Conservation (phyloP, 2,888 invertebrate genomes). For the Laothoe populi region DNA sequence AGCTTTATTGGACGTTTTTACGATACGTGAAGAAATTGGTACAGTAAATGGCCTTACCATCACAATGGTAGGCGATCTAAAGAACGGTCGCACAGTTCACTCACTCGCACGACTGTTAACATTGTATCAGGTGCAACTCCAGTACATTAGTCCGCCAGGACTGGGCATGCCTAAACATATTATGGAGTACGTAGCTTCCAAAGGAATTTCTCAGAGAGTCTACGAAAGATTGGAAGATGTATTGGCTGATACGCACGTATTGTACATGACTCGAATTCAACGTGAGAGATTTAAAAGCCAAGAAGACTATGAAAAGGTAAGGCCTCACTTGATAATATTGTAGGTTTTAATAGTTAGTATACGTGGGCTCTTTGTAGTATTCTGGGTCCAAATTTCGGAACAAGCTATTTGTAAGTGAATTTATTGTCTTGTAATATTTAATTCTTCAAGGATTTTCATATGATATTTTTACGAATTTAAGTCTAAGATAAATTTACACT, state of each 20-base stretch:
- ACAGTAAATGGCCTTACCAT: slow-evolving; percentile 99
- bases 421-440: too few species aligned
- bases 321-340: neutral
- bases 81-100: slow-evolving; percentile 99
- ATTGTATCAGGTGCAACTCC: slow-evolving; percentile 95
- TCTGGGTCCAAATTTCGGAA: too few species aligned
- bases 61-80: slow-evolving; percentile 99
- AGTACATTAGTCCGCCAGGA: slow-evolving; percentile 94
- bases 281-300: slow-evolving; percentile 94
- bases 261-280: slow-evolving; percentile 99
- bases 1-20: slow-evolving; percentile 98
- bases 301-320: slow-evolving; percentile 94
- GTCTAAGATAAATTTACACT: too few species aligned
- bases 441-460: too few species aligned
- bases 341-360: neutral
- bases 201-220: slow-evolving; percentile 91
- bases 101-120: slow-evolving; percentile 97
- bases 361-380: neutral
- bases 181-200: slow-evolving; percentile 89
- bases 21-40: slow-evolving; percentile 99
- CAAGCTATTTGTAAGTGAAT: too few species aligned
- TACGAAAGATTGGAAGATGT: slow-evolving; percentile 92
- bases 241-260: slow-evolving; percentile 96
- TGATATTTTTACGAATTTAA: too few species aligned
- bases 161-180: slow-evolving; percentile 97